Evolutionary conservation across 2,888 invertebrate species (phyloP), one percentile per base, ranked within the genome.

Genomic region (Cremastinae sp.): DNA sequence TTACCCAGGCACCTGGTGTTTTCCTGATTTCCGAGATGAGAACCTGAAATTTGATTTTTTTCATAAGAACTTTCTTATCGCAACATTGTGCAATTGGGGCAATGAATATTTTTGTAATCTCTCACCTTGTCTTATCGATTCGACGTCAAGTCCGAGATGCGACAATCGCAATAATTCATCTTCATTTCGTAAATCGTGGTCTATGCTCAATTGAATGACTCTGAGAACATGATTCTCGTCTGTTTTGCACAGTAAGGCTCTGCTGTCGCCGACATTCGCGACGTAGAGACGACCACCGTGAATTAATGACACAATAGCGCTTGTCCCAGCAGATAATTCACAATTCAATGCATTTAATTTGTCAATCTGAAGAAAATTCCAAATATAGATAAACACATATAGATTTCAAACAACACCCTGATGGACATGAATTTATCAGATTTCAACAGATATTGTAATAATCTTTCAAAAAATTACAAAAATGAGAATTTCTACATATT

Each of bases 1-100:
- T 97, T 97, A 1, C 97, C 97, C 9, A 98, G 91, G 84, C 97
- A 97, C 10, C 97, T 91, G 0, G 97, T 97, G 83, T 95, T 95
- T 45, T 94, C 93, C 88, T 95, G 95, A 85, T 95, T 96, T 51
- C 96, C 96, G 12, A 96, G 90, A 83, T 93, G 92, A 75, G 93
- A 93, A 41, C 93, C 94, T 94, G 87, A 47, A 85, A 85, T 74
- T 64, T 9, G 22, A 28, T 66, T 68, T 49, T 47, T 47, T 66
- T 58, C 14, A 55, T 41, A 14, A 55, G 59, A 22, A 66, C 22
- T 56, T 28, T 37, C 65, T 10, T 7, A 20, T 8, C 16, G 7
- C 10, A 35, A 14, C n/a, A 12, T 43, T 28, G 9, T 41, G 5
- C 2, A 5, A 28, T 5, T 28, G 2, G 28, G 5, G 2, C 28